Evolutionary conservation across 2,888 invertebrate genomes (phyloP), one percentile per base, ranked within the genome.

Genomic region (Argyresthia albistria): DNA sequence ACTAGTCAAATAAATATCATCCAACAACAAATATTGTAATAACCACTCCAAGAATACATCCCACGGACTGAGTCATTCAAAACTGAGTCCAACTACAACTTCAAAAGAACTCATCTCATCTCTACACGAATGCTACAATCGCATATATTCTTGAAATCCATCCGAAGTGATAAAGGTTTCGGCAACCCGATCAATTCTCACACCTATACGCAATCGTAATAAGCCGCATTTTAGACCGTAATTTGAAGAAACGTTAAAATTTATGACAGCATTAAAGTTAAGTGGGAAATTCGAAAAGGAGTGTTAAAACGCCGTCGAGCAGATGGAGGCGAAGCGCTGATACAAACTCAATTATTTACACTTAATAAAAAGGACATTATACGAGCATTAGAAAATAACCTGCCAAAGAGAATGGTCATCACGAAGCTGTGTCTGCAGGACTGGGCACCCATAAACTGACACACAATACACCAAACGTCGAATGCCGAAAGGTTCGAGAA

Each of bases 331-430:
- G 69, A 69, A 67, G 69, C 77, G 70, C 72, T 80, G 80, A 79
- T 83, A 79, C 82, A 80, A 81, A 80, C 83, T 81, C 83, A 83
- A 86, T 86, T 86, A 86, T 86, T 86, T 86, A 86, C 86, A 86
- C 86, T 83, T 83, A 77, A 86, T 86, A 84, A 86, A 86, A 84
- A 82, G 78, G 79, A 80, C 81, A 69, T 82, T 84, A 86, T 80
- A 81, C 70, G 79, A 77, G 79, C 74, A 76, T 80, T 86, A 82
- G 81, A 77, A 77, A 80, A 76, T 79, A 75, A 70, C 70, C 73
- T 69, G 72, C 70, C 71, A 70, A 76, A 74, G 70, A 69, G 66
- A 68, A 59, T 61, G 35, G n/a, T 9, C 42, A 35, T 43, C 16
- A 12, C 25, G 25, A 6, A 25, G 25, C 25, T 4, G 25, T 6